Percentiles rank a stretch among this genome's conserved stretches.
Conservation (phyloP, 2,113 vertebrate genomes). For the Mesitornis unicolor region DNA sequence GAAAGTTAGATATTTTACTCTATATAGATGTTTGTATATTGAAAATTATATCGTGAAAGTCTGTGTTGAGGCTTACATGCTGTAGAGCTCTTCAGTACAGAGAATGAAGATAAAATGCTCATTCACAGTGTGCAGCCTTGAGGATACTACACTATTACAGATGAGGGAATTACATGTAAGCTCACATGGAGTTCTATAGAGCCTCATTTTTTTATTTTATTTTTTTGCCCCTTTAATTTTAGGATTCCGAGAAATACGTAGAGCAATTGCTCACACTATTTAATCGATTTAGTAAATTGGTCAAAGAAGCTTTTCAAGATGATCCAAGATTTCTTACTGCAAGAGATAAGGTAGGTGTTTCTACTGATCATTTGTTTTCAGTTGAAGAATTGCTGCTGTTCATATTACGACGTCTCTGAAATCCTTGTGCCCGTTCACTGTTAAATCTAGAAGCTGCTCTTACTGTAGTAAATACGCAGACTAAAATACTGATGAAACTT, state of each 20-base stretch:
- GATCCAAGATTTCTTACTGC: constrained; percentile 98
- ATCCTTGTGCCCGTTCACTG: neutral
- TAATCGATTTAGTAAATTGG: constrained; percentile 97
- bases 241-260: constrained; percentile 99
- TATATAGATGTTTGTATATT: neutral
- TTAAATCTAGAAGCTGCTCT: neutral
- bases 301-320: constrained; percentile 98
- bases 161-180: neutral
- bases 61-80: neutral
- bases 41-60: neutral
- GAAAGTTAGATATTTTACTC: fast-evolving
- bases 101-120: neutral
- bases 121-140: neutral
- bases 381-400: neutral
- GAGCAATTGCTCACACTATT: constrained; percentile 96
- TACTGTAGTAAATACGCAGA: neutral
- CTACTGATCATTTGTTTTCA: neutral
- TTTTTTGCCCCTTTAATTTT: constrained; percentile 23
- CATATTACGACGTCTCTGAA: neutral
- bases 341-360: constrained; percentile 89
- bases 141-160: neutral
- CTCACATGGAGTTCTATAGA: neutral
- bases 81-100: neutral
- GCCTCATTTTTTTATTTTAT: neutral
- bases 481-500: neutral